These are phyloP conservation scores for Hemitrygon akajei DNA, from an alignment of 2,797 vertebrate genomes.

Conservation along the genomic window DNA sequence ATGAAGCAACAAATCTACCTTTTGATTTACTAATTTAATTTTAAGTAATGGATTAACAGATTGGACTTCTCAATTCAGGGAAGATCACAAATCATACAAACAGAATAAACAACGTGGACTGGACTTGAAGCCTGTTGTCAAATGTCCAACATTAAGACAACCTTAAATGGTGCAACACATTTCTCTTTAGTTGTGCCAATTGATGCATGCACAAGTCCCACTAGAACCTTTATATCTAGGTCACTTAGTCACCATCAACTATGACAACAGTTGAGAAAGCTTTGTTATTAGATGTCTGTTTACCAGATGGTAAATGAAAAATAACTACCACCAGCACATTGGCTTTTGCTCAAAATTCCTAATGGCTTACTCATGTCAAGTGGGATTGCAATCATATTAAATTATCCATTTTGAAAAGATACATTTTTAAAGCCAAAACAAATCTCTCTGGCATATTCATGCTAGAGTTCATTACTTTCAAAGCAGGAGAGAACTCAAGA, in stretches of 20 bases:
- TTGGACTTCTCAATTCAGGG: not conserved
- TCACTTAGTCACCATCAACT: not conserved
- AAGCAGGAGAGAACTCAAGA: not conserved
- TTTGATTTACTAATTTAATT: not conserved
- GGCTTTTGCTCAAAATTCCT: not conserved
- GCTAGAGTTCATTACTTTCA: not conserved
- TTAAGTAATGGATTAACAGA: not conserved
- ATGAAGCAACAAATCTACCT: not conserved
- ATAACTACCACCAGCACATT: conserved; percentile 23
- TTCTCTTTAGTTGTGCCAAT: not conserved
- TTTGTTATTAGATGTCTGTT: not conserved
- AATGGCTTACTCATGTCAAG: not conserved
- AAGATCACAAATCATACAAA: not conserved
- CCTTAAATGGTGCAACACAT: not conserved
- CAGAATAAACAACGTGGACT: not conserved
- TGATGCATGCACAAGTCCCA: not conserved
- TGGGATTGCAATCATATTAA: conserved; percentile 6
- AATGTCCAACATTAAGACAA: not conserved
- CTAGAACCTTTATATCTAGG: no score
- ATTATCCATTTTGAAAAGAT: not conserved
- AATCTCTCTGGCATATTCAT: not conserved
- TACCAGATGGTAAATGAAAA: not conserved
- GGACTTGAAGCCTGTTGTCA: not conserved
- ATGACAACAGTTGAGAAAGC: no score
- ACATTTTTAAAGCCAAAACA: not conserved